Evolutionary conservation across 2,888 invertebrate genomes (phyloP).

Genomic region (Silvanus unidentatus): DNA sequence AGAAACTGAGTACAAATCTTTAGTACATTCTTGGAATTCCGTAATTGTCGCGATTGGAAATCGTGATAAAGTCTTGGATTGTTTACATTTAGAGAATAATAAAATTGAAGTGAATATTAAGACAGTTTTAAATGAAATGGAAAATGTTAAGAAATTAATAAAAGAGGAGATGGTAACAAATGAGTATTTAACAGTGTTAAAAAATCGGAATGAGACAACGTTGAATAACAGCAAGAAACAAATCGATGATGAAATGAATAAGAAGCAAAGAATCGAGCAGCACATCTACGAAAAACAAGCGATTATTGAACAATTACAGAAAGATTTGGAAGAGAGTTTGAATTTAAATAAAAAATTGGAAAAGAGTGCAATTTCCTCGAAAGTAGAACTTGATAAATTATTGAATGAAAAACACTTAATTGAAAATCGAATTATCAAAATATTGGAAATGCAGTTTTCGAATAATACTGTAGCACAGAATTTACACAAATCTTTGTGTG

Average conservation of each 20-base stretch:
- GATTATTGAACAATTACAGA: constrained; percentile 57
- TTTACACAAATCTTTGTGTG: constrained; percentile 36
- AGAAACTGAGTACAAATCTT: constrained; percentile 62
- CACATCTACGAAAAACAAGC: constrained; percentile 53
- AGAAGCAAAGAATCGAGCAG: constrained; percentile 48
- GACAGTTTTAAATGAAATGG: constrained; percentile 49
- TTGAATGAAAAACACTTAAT: too few relatives aligned
- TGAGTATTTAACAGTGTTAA: constrained; percentile 57
- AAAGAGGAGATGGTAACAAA: constrained; percentile 62
- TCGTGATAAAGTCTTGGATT: constrained; percentile 60
- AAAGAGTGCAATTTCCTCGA: too few relatives aligned
- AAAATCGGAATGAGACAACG: constrained; percentile 55
- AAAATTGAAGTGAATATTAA: constrained; percentile 45
- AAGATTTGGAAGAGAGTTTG: constrained; percentile 49
- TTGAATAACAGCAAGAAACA: constrained; percentile 46
- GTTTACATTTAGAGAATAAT: constrained; percentile 51
- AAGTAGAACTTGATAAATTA: too few relatives aligned
- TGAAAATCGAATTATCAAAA: constrained; percentile 47
- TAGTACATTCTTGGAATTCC: constrained; percentile 69
- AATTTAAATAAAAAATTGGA: too few relatives aligned
- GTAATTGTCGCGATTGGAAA: constrained; percentile 65
- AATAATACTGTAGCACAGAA: constrained; percentile 60
- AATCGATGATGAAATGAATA: constrained; percentile 52
- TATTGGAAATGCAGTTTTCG: constrained; percentile 62
- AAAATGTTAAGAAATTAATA: constrained; percentile 60